phyloP scores from a whole-genome alignment of 2,113 vertebrate species.

The Cyphomyrus plagiostoma region DNA sequence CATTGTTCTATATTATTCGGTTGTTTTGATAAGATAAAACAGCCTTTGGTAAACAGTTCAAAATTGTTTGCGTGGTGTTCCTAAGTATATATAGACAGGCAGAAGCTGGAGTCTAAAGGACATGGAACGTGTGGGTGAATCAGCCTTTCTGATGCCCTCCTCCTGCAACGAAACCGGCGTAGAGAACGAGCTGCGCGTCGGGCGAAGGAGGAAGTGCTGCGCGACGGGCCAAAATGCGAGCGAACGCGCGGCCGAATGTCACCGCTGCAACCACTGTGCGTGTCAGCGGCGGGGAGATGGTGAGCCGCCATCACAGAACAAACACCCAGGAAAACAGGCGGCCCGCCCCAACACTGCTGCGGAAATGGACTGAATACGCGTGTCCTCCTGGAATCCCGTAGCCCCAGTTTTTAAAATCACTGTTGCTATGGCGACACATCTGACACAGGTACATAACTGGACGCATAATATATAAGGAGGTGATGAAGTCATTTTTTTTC shows the following conservation, averaged over 20 bases:
- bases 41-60: background rate
- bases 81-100: background rate
- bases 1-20: background rate
- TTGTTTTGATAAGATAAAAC: background rate
- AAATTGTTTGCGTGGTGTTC: background rate
- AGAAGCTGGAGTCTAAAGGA: background rate
- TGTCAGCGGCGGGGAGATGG: background rate
- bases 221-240: background rate
- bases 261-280: background rate
- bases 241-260: background rate
- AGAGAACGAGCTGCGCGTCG: background rate
- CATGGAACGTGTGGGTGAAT: background rate
- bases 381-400: background rate
- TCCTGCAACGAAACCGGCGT: background rate
- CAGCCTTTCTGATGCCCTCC: background rate
- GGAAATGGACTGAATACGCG: background rate
- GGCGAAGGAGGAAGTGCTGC: background rate
- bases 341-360: background rate
- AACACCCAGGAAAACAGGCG: background rate
- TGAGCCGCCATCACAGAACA: background rate
- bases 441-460: background rate
- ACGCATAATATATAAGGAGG: background rate
- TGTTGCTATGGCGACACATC: constrained; percentile 1
- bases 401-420: background rate
- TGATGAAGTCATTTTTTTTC: background rate